Evolutionary conservation across 2,888 invertebrate genomes (phyloP).

Genomic region (Lacanobia oleracea): DNA sequence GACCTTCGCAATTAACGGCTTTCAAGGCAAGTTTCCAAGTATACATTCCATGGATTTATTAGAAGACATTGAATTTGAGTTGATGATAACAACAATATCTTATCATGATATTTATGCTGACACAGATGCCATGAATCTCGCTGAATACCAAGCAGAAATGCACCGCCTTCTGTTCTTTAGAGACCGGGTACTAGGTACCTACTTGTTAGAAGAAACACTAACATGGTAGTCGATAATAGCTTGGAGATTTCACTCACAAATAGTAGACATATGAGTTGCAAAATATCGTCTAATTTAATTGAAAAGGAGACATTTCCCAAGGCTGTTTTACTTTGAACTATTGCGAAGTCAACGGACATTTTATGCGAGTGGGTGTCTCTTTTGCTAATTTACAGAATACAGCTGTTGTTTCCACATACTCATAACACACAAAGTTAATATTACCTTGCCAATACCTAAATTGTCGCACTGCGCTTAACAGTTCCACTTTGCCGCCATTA

Average conservation of each 20-base stretch:
- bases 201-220: background rate
- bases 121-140: background rate
- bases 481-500: no score
- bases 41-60: conserved; percentile 3
- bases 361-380: conserved; percentile 25
- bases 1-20: conserved; percentile 24
- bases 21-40: background rate
- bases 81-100: background rate
- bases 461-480: no score
- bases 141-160: background rate
- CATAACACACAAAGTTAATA: background rate
- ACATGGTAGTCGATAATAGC: background rate
- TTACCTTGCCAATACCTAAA: background rate
- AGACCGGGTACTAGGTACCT: background rate
- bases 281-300: conserved; percentile 31
- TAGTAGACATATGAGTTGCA: conserved; percentile 5
- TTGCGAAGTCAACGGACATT: conserved; percentile 21
- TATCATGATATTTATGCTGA: background rate
- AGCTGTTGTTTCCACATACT: conserved; percentile 8
- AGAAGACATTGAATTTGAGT: background rate
- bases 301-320: conserved; percentile 41
- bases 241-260: background rate
- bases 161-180: background rate
- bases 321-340: conserved; percentile 37
- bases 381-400: conserved; percentile 24